These are phyloP conservation scores for Cyaniris semiargus DNA, from an alignment of 2,888 invertebrate genomes.

Conservation along the genomic window DNA sequence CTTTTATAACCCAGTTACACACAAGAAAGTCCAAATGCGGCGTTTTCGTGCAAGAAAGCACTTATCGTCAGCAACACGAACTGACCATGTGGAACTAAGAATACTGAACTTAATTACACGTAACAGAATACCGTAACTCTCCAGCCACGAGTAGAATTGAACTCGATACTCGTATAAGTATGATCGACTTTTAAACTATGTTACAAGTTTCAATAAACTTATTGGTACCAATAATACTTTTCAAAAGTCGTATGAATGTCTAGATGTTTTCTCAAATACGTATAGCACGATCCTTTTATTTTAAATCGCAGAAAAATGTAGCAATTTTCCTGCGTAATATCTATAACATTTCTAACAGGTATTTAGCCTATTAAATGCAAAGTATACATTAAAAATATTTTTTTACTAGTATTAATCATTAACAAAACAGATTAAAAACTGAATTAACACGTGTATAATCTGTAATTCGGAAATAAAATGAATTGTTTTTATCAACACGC, in stretches of 20 bases:
- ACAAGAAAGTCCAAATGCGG: constrained; percentile 44
- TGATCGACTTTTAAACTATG: neutral
- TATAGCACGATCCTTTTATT: too few species aligned
- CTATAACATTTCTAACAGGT: too few species aligned
- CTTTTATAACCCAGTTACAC: constrained; percentile 28
- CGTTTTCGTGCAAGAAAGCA: constrained; percentile 47
- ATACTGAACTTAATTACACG: constrained; percentile 44
- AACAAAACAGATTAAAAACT: too few species aligned
- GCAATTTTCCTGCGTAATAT: too few species aligned
- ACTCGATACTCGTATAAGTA: neutral
- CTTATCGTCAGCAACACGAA: constrained; percentile 45
- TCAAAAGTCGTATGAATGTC: neutral
- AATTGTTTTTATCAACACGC: neutral
- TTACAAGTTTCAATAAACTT: neutral
- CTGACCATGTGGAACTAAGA: constrained; percentile 45
- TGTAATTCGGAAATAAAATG: neutral
- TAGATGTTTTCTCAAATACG: too few species aligned
- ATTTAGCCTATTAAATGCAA: too few species aligned
- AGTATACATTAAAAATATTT: too few species aligned
- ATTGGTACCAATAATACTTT: neutral
- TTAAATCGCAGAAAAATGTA: too few species aligned
- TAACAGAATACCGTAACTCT: constrained; percentile 41
- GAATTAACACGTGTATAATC: neutral
- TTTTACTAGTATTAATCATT: too few species aligned
- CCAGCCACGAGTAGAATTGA: constrained; percentile 9